Conservation (phyloP, 2,797 vertebrate genomes). For the Somateria mollissima region DNA sequence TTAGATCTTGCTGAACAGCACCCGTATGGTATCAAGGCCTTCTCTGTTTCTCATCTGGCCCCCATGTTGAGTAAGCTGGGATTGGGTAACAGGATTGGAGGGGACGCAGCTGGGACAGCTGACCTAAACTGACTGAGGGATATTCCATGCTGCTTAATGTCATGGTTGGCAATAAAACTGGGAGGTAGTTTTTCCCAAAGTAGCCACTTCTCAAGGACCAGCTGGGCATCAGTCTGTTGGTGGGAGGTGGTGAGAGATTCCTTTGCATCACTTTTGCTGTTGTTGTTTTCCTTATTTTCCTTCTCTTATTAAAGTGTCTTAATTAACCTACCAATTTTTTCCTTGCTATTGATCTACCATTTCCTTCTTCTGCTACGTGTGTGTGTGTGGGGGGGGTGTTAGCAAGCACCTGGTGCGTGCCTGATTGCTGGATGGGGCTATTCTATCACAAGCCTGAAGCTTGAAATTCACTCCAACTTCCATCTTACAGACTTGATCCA, state of each 20-base stretch:
- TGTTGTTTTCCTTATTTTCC: neutral
- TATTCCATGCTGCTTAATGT: neutral
- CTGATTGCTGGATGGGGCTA: neutral
- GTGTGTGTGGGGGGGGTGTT: neutral
- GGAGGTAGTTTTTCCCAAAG: neutral
- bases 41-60: neutral
- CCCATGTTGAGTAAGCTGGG: neutral
- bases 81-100: neutral
- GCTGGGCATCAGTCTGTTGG: neutral
- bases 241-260: neutral
- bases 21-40: neutral
- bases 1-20: neutral
- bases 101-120: neutral
- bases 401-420: neutral
- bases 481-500: neutral
- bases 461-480: neutral
- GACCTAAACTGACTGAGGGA: neutral
- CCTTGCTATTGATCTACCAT: neutral
- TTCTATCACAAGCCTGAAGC: neutral
- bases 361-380: neutral
- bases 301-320: neutral
- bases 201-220: neutral
- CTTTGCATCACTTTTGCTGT: neutral
- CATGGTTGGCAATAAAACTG: neutral
- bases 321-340: neutral